Percentiles rank a stretch among this genome's conserved stretches.
phyloP scores from a whole-genome alignment of 37 sponge, comb jelly and placozoan genomes.

The Tethya wilhelma region DNA sequence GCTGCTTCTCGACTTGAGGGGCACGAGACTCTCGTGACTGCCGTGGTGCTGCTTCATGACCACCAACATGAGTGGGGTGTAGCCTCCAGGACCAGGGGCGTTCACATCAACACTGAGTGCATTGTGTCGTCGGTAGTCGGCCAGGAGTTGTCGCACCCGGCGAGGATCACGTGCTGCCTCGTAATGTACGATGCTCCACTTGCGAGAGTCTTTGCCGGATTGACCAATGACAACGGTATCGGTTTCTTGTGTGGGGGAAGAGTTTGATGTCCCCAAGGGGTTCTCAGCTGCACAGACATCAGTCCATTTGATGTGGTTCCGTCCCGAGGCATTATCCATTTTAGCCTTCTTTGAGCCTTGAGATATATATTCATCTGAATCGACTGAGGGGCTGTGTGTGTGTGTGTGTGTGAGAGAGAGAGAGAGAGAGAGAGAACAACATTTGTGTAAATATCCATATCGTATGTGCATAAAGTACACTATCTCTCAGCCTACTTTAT shows the following conservation, averaged over 20 bases:
- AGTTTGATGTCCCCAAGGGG: neutral
- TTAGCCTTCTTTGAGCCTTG: conserved; percentile 17
- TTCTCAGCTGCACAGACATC: neutral
- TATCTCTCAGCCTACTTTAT: neutral
- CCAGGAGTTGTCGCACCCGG: conserved; percentile 10
- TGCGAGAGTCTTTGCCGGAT: conserved; percentile 17
- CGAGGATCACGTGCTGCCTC: conserved; percentile 14
- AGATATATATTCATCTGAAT: neutral
- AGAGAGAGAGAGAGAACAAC: conserved; percentile 6
- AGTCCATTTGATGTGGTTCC: conserved; percentile 10
- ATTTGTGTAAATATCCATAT: neutral
- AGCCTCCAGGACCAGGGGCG: conserved; percentile 76
- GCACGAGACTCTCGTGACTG: neutral
- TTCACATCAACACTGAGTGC: conserved; percentile 49
- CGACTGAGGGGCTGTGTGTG: too few relatives aligned
- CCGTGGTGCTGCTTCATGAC: conserved; percentile 40
- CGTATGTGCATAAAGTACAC: too few relatives aligned
- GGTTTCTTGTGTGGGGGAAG: neutral
- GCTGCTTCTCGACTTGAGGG: conserved; percentile 20
- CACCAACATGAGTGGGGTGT: conserved; percentile 77
- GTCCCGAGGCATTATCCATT: conserved; percentile 11
- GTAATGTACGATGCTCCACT: conserved; percentile 59
- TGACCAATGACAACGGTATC: conserved; percentile 30
- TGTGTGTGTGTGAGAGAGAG: too few relatives aligned
- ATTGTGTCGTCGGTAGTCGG: conserved; percentile 14